A percentile compares a stretch with the other conserved stretches of the same genome.
phyloP scores from a whole-genome alignment of 2,888 invertebrate genomes.

The Agrotis puta region DNA sequence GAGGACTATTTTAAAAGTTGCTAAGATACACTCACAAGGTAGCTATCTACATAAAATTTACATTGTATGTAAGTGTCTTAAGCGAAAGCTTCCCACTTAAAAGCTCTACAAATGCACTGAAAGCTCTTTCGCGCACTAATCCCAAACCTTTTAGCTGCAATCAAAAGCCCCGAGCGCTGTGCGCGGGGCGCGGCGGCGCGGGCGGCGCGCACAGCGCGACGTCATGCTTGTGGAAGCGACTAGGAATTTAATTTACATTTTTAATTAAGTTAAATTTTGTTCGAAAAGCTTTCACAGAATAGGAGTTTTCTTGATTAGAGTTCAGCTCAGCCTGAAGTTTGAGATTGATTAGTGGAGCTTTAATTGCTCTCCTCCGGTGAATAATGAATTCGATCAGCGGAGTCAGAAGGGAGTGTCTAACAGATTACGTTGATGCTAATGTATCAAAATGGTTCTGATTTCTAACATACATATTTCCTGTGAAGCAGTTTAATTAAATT shows the following conservation, averaged over 20 bases:
- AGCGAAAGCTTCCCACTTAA: conserved; percentile 91
- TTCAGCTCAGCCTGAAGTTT: conserved; percentile 90
- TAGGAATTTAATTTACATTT: conserved; percentile 91
- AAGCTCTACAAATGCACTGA: conserved; percentile 91
- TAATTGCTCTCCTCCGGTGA: conserved; percentile 90
- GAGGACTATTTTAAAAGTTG: conserved; percentile 58
- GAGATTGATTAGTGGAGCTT: conserved; percentile 91
- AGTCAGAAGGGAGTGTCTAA: conserved; percentile 82
- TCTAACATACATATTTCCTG: conserved; percentile 27
- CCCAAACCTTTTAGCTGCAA: conserved; percentile 92
- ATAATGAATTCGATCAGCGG: conserved; percentile 90
- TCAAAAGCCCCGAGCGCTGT: conserved; percentile 89
- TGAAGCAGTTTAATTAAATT: background rate
- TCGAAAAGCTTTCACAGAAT: conserved; percentile 91
- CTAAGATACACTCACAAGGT: conserved; percentile 75
- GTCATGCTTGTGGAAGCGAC: conserved; percentile 90
- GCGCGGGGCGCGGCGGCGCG: conserved; percentile 71
- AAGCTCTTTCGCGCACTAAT: conserved; percentile 91
- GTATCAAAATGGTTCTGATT: conserved; percentile 75
- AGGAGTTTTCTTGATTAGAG: conserved; percentile 91
- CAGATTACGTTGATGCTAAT: conserved; percentile 81
- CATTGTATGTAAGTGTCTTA: conserved; percentile 91
- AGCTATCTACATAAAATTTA: conserved; percentile 87
- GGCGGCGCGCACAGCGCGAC: conserved; percentile 73
- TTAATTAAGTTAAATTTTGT: conserved; percentile 91